Conservation (phyloP, 2,113 vertebrate genomes). For the Numenius arquata region DNA sequence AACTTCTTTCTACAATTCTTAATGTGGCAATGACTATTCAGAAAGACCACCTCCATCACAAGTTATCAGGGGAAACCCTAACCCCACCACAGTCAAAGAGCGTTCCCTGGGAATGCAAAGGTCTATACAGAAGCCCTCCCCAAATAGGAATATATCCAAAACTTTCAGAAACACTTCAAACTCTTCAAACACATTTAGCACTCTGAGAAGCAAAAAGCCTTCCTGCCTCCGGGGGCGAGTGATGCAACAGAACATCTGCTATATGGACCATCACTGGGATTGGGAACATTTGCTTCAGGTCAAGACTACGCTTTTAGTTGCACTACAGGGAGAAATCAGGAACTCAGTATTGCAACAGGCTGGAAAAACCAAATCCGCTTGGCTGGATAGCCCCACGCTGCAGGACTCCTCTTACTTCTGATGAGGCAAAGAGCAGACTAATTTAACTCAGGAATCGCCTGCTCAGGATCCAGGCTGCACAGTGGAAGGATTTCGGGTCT, state of each 20-base stretch:
- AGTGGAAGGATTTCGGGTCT: not conserved
- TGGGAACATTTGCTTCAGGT: constrained; percentile 34
- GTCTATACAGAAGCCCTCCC: not conserved
- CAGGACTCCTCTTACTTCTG: not conserved
- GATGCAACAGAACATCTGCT: constrained; percentile 47
- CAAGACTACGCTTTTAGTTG: not conserved
- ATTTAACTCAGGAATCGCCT: not conserved
- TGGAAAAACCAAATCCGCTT: not conserved
- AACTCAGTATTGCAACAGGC: constrained; percentile 5
- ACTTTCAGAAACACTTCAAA: not conserved
- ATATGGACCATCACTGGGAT: not conserved
- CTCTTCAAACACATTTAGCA: not conserved
- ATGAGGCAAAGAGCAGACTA: not conserved
- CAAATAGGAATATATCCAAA: not conserved
- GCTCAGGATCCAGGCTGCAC: not conserved
- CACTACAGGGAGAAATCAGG: constrained; percentile 38
- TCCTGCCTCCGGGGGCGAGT: not conserved
- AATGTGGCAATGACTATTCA: not conserved
- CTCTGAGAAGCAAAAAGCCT: not conserved
- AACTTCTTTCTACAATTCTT: not conserved
- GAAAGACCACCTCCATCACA: not conserved
- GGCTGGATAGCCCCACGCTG: not conserved
- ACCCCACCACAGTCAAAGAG: not conserved
- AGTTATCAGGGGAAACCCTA: not conserved
- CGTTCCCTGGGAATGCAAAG: not conserved